Percentiles rank a stretch among this genome's conserved stretches.
Evolutionary conservation across 2,888 invertebrate species (phyloP).

Genomic region (Cactoblastis cactorum): DNA sequence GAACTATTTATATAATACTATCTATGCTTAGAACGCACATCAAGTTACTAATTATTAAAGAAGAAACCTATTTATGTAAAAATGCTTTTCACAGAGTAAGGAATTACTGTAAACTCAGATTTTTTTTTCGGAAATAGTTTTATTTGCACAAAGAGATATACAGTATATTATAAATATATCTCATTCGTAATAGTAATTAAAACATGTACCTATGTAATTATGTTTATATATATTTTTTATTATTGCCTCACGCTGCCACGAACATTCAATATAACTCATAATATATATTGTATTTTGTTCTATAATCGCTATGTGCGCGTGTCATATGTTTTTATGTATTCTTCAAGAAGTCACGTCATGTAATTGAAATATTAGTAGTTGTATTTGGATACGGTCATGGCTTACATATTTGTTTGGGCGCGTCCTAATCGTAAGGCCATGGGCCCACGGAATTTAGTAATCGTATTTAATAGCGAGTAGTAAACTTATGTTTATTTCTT

Average conservation of each 20-base stretch:
- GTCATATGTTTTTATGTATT: conserved; percentile 22
- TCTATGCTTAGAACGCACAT: too few species aligned
- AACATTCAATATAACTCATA: conserved; percentile 11
- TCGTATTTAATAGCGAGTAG: not conserved
- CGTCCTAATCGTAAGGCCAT: conserved; percentile 29
- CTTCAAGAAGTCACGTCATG: conserved; percentile 34
- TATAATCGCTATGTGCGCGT: conserved; percentile 27
- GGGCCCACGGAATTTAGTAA: conserved; percentile 10
- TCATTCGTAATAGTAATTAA: too few species aligned
- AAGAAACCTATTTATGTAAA: too few species aligned
- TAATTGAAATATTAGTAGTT: conserved; percentile 53
- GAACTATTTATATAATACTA: not conserved
- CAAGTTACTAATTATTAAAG: too few species aligned
- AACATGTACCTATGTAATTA: too few species aligned
- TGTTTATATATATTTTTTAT: too few species aligned
- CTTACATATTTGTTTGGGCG: conserved; percentile 53
- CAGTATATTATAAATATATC: too few species aligned
- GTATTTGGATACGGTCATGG: conserved; percentile 60
- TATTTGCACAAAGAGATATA: too few species aligned
- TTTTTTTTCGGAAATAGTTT: too few species aligned
- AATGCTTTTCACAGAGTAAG: too few species aligned
- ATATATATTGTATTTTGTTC: conserved; percentile 23
- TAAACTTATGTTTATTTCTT: too few species aligned
- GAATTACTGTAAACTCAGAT: too few species aligned
- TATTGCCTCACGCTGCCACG: conserved; percentile 21